Evolutionary conservation across 2,113 vertebrate genomes (phyloP).

Genomic region (Melospiza melodia): DNA sequence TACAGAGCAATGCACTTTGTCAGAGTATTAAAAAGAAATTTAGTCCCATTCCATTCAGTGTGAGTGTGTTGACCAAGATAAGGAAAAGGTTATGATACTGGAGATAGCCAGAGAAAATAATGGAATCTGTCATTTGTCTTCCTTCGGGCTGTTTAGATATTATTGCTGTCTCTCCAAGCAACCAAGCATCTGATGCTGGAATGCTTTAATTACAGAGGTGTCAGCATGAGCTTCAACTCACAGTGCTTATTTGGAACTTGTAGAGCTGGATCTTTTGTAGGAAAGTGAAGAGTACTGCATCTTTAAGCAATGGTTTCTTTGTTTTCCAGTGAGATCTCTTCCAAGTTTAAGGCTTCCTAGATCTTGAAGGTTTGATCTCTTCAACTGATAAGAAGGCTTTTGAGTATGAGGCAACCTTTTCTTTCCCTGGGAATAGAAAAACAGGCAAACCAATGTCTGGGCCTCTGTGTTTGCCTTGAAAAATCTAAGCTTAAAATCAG

Average conservation of each 20-base stretch:
- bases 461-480: not conserved
- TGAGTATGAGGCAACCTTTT: not conserved
- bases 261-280: not conserved
- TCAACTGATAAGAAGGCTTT: not conserved
- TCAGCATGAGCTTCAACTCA: not conserved
- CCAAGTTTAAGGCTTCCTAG: not conserved
- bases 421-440: not conserved
- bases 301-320: not conserved
- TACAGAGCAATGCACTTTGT: not conserved
- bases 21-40: slow-evolving; percentile 23
- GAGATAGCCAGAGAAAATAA: slow-evolving; percentile 44
- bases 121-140: slow-evolving; percentile 28
- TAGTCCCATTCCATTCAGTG: not conserved
- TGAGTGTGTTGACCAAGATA: slow-evolving; percentile 7
- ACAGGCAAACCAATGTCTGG: not conserved
- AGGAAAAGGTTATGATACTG: slow-evolving; percentile 15
- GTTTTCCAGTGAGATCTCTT: not conserved
- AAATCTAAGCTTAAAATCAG: not conserved
- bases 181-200: not conserved
- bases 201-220: slow-evolving; percentile 15
- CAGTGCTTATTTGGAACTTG: not conserved
- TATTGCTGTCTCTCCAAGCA: slow-evolving; percentile 18
- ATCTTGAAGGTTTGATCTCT: not conserved
- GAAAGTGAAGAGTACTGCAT: not conserved
- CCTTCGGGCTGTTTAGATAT: not conserved